Evolutionary conservation across 1,140 invertebrate genomes (phyloP), one percentile per base, ranked within the genome.

Genomic region (Bombus huntii): DNA sequence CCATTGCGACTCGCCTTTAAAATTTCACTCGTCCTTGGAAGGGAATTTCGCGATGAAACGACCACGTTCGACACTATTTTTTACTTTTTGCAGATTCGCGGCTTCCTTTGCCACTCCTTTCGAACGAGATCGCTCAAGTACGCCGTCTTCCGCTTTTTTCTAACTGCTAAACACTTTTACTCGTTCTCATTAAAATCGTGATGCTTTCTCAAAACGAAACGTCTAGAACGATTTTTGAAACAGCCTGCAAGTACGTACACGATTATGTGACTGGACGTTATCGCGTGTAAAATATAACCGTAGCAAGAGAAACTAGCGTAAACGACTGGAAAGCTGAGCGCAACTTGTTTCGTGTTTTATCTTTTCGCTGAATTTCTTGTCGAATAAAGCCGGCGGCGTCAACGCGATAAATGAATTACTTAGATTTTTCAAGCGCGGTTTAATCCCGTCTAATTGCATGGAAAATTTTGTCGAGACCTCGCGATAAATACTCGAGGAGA

Each of bases 1-100:
- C 1, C 18, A 31, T 18, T 18, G 15, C 28, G 47, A 79, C 62
- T 72, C 42, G 2, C 39, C 13, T 34, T 68, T 47, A 62, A 76
- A 75, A 68, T 85, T 70, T 80, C 83, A 31, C 44, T 66, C 42
- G 3, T 59, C 28, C 42, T 42, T 25, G 18, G 9, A 31, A 34
- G 9, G 25, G 47, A 62, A 28, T 75, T 39, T 28, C 31, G 28
- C 57, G 31, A 34, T 28, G 8, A 59, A 71, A 42, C 53, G 1
- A 3, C 8, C 28, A 25, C 47, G 37, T 31, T 74, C 73, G 4
- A 25, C 28, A 9, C 71, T 13, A 8, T 73, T 13, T 34, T 9
- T 4, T 4, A 15, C 28, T 2, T 66, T 66, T 31, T 31, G 13
- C 1, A n/a, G 28, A 62, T 62, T 62, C 53, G 34, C 59, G 1